phyloP scores from a whole-genome alignment of 2,113 vertebrate species.

The Tricholaema leucomelas region DNA sequence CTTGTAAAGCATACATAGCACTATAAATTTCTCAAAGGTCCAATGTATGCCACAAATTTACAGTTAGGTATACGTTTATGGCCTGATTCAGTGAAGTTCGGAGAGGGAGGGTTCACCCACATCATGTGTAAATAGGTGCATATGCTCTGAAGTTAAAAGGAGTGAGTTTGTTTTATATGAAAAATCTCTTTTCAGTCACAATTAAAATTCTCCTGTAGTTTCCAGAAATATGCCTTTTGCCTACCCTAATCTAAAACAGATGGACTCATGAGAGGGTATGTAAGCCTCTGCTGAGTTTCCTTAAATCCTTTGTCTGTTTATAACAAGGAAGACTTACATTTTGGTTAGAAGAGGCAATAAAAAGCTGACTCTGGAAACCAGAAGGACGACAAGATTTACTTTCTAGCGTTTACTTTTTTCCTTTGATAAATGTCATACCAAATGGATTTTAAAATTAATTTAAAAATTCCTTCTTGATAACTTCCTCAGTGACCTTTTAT shows the following conservation, averaged over 20 bases:
- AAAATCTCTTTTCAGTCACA: background rate
- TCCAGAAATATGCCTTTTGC: background rate
- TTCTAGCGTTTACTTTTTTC: conserved; percentile 17
- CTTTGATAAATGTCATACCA: conserved; percentile 46
- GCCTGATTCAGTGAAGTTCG: background rate
- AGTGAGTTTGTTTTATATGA: background rate
- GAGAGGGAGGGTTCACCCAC: background rate
- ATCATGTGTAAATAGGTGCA: background rate
- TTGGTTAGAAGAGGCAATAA: conserved; percentile 39
- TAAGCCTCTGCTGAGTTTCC: conserved; percentile 15
- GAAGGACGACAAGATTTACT: conserved; percentile 26
- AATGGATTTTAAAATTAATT: conserved; percentile 53
- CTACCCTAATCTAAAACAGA: conserved; percentile 20
- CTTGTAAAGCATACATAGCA: background rate
- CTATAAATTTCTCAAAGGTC: background rate
- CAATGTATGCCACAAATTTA: background rate
- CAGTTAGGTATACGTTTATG: background rate
- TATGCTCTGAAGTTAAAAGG: background rate
- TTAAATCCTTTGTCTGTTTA: conserved; percentile 44
- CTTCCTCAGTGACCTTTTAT: conserved; percentile 60
- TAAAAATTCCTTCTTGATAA: conserved; percentile 30
- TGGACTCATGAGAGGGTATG: background rate
- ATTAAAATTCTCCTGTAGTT: background rate
- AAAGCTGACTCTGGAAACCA: conserved; percentile 27
- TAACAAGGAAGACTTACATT: background rate